Percentiles rank a stretch among this genome's conserved stretches.
Evolutionary conservation across 2,888 invertebrate species (phyloP).

Genomic region (Ellobium chinense): DNA sequence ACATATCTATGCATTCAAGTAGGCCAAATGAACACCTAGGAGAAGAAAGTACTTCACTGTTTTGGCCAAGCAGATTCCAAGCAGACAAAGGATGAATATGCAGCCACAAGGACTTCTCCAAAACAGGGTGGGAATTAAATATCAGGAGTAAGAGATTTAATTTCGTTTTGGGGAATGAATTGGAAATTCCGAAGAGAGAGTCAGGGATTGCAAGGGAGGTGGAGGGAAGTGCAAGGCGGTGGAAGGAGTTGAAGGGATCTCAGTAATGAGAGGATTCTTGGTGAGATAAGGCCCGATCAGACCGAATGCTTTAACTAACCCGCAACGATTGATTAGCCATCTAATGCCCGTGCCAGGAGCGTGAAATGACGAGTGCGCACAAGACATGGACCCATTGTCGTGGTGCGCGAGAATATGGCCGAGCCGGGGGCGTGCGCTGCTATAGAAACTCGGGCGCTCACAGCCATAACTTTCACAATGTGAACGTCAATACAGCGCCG

Average conservation of each 20-base stretch:
- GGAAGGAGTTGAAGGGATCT: too few relatives aligned
- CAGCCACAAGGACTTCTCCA: neutral
- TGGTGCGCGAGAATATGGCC: constrained; percentile 21
- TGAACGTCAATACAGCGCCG: constrained; percentile 6
- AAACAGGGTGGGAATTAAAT: neutral
- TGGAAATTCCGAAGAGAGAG: neutral
- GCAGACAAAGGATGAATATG: too few relatives aligned
- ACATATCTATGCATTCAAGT: neutral
- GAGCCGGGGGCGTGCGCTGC: neutral
- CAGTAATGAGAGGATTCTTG: constrained; percentile 23
- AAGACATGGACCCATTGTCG: constrained; percentile 23
- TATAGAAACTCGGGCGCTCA: neutral
- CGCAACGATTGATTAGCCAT: constrained; percentile 36
- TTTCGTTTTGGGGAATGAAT: neutral
- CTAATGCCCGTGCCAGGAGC: constrained; percentile 22
- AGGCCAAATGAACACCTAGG: neutral
- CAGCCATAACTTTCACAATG: constrained; percentile 19
- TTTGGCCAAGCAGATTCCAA: too few relatives aligned
- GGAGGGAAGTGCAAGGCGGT: too few relatives aligned
- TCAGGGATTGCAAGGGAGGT: too few relatives aligned
- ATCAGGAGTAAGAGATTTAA: too few relatives aligned
- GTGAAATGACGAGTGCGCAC: constrained; percentile 26
- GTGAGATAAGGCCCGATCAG: constrained; percentile 21
- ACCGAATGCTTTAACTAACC: constrained; percentile 15
- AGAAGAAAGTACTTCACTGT: too few relatives aligned